These are phyloP conservation scores for Smutsia gigantea DNA, from an alignment of 2,797 vertebrate genomes.

Conservation along the genomic window DNA sequence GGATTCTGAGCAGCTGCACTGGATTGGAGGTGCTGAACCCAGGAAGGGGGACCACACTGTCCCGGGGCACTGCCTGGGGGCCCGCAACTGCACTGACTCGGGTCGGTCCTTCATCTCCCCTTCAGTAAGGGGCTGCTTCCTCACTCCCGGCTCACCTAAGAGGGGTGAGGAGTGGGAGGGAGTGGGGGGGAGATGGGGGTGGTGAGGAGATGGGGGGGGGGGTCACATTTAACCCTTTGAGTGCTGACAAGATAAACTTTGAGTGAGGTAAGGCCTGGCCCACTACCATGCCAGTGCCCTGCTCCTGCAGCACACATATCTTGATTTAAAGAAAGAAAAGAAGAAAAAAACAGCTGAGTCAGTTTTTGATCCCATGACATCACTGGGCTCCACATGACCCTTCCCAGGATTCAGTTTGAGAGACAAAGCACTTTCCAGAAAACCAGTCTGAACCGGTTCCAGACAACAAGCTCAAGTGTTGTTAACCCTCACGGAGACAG, in stretches of 20 bases:
- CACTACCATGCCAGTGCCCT: background rate
- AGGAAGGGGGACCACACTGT: background rate
- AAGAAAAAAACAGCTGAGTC: constrained; percentile 86
- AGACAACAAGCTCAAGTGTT: constrained; percentile 89
- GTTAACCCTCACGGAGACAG: constrained; percentile 90
- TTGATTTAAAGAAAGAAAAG: constrained; percentile 73
- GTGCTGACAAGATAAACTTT: background rate
- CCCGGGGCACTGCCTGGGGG: background rate
- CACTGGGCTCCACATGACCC: constrained; percentile 92
- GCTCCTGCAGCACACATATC: constrained; percentile 80
- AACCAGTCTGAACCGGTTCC: constrained; percentile 94
- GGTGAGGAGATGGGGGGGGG: background rate
- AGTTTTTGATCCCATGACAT: constrained; percentile 91
- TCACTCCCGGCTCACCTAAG: constrained; percentile 51
- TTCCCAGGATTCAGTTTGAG: constrained; percentile 92
- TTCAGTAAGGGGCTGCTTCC: constrained; percentile 16
- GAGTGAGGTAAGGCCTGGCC: background rate
- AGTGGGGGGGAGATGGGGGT: too few species aligned
- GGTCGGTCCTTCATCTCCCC: constrained; percentile 20
- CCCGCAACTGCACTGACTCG: background rate
- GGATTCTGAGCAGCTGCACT: background rate
- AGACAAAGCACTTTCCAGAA: constrained; percentile 93
- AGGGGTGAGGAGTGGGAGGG: constrained; percentile 72
- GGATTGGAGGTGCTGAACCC: background rate
- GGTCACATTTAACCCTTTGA: constrained; percentile 80